Conservation (phyloP, 2,113 vertebrate species). For the Bubalus kerabau region DNA sequence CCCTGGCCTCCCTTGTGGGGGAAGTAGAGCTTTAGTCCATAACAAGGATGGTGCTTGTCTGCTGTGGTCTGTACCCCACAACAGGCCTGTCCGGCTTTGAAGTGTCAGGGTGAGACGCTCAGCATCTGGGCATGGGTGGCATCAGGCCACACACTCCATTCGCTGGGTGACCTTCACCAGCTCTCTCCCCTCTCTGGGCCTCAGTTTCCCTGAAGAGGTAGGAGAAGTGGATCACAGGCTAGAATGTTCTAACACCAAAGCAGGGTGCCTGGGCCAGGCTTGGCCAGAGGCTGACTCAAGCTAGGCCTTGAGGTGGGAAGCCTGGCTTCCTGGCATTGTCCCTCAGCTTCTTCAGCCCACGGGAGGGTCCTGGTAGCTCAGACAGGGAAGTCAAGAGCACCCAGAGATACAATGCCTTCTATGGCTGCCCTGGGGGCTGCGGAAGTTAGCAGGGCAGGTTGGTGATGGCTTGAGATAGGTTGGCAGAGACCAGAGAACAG, state of each 20-base stretch:
- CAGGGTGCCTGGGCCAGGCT: not conserved
- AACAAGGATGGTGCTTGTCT: not conserved
- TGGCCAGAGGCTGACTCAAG: not conserved
- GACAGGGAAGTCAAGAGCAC: not conserved
- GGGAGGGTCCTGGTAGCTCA: not conserved
- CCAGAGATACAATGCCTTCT: not conserved
- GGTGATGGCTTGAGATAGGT: not conserved
- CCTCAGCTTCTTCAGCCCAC: not conserved
- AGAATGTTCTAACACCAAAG: not conserved
- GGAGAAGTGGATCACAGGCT: not conserved
- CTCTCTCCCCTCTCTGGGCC: not conserved
- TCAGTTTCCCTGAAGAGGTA: not conserved
- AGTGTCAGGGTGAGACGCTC: not conserved
- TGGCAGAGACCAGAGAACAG: not conserved
- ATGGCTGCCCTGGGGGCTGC: not conserved
- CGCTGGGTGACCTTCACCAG: accelerated
- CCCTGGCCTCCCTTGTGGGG: not conserved
- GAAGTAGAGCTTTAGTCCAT: not conserved
- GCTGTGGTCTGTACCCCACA: not conserved
- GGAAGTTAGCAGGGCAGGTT: not conserved
- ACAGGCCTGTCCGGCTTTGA: not conserved
- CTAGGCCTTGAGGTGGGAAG: not conserved
- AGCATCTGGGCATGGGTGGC: accelerated
- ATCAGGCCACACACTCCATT: not conserved
- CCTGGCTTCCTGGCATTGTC: slow-evolving; percentile 57